These are phyloP conservation scores for Aphis gossypii DNA, from an alignment of 1,140 invertebrate genomes.

Conservation along the genomic window DNA sequence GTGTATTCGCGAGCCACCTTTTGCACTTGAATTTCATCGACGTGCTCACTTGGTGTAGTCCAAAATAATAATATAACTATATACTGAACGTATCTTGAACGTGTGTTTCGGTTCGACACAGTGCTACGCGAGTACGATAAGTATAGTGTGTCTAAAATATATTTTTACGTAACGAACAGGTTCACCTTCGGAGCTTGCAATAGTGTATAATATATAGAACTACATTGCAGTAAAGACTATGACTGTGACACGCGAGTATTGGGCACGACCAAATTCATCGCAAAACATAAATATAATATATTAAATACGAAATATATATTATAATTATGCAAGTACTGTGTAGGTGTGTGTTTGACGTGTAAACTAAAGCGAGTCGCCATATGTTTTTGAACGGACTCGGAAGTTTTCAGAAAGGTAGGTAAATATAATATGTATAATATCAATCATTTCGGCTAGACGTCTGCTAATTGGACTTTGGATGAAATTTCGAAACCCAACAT, in stretches of 20 bases:
- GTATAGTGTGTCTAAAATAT: background rate
- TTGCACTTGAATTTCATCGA: background rate
- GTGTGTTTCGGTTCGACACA: background rate
- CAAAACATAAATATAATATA: background rate
- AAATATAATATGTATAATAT: background rate
- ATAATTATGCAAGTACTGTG: background rate
- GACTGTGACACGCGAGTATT: background rate
- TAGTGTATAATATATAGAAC: background rate
- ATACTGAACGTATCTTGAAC: background rate
- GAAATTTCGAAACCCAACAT: background rate
- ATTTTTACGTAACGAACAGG: conserved; percentile 31
- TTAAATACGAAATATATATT: background rate
- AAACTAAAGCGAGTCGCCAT: background rate
- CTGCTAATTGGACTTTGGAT: background rate
- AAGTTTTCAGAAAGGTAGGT: background rate
- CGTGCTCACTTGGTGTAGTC: background rate
- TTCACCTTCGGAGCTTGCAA: background rate
- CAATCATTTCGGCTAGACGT: background rate
- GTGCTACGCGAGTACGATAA: background rate
- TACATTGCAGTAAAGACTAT: background rate
- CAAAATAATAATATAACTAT: background rate
- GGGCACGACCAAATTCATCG: background rate
- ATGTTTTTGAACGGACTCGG: background rate
- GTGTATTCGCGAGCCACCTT: background rate
- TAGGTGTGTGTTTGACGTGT: background rate